Evolutionary conservation across 2,113 vertebrate genomes (phyloP).

Genomic region (Odocoileus virginianus): DNA sequence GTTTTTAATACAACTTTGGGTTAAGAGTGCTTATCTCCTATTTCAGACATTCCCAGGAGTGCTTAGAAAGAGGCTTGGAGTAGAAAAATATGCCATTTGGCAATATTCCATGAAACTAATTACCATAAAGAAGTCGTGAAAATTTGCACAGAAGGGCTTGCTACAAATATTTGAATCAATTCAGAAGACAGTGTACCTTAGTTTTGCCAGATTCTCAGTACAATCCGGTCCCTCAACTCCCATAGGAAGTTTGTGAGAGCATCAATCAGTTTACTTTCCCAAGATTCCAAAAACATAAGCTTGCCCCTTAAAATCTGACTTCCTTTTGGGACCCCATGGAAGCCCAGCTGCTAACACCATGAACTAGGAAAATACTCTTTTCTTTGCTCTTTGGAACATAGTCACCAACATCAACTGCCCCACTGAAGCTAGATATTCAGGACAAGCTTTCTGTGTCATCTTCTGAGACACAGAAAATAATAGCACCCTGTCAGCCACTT

Average conservation of each 20-base stretch:
- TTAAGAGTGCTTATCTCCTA: constrained; percentile 67
- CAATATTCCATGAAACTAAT: constrained; percentile 61
- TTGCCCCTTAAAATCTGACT: not conserved
- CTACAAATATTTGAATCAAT: constrained; percentile 34
- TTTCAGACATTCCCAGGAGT: constrained; percentile 70
- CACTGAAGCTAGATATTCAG: not conserved
- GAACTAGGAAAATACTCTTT: not conserved
- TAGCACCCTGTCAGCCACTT: not conserved
- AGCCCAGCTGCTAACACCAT: not conserved
- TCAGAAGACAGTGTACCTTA: not conserved
- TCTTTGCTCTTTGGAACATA: not conserved
- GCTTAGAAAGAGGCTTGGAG: not conserved
- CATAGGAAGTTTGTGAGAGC: not conserved
- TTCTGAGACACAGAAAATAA: not conserved
- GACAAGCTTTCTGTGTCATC: not conserved
- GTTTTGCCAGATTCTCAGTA: not conserved
- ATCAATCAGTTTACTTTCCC: not conserved
- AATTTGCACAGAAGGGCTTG: constrained; percentile 12
- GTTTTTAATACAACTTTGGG: constrained; percentile 67
- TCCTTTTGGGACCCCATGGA: not conserved
- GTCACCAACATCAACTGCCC: not conserved
- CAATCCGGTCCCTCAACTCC: not conserved
- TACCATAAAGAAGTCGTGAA: constrained; percentile 30
- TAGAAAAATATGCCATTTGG: constrained; percentile 51
- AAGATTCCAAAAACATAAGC: not conserved